These are phyloP conservation scores for Turritopsis rubra DNA, from an alignment of 30 jellyfish, hydroid and myxozoan genomes.

Conservation along the genomic window DNA sequence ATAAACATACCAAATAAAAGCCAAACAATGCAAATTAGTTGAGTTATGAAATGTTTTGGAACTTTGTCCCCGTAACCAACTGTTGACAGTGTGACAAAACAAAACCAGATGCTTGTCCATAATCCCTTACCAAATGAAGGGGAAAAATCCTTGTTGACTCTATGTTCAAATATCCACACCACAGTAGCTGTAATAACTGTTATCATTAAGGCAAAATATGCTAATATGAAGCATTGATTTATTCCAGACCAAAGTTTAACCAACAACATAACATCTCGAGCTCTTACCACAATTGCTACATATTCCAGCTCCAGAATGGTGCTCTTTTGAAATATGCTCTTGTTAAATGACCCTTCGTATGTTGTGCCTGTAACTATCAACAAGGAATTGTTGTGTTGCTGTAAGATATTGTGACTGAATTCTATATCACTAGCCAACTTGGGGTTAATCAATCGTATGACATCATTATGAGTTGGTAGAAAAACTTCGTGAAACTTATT, in stretches of 20 bases:
- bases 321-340: not conserved
- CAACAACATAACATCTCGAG: not conserved
- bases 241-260: slow-evolving; percentile 19
- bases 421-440: not conserved
- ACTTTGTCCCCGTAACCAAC: slow-evolving; percentile 15
- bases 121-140: slow-evolving; percentile 3
- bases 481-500: not conserved
- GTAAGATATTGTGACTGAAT: not conserved
- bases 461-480: not conserved
- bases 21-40: not conserved
- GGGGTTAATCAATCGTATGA: not conserved
- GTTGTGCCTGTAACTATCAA: not conserved
- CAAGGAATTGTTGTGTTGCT: not conserved
- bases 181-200: not conserved
- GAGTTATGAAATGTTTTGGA: slow-evolving; percentile 10
- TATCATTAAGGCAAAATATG: not conserved
- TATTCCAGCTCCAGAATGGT: not conserved
- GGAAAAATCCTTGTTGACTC: not conserved
- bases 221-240: not conserved
- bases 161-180: slow-evolving; percentile 17
- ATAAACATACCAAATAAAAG: not conserved
- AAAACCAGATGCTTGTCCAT: slow-evolving; percentile 5
- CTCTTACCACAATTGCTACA: not conserved
- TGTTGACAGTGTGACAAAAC: not conserved
- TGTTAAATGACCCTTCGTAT: not conserved